Base-by-base conservation (phyloP, 2,797 vertebrate species). In the Myiotriccus ornatus region DNA sequence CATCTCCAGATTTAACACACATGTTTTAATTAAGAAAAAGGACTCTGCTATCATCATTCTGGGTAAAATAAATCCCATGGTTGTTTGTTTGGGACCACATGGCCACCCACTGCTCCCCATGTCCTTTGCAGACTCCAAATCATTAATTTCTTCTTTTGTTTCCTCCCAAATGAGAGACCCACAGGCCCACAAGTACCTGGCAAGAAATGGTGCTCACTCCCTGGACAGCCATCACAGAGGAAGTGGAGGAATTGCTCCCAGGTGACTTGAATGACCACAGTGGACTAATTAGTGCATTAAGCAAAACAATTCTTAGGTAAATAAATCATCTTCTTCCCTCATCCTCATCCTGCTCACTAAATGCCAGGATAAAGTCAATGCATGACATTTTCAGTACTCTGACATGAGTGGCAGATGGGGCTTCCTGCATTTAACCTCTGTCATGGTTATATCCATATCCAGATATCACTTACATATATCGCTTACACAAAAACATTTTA, bases 51-150 rank as follows among this genome's bases (percentile, higher is more conserved):
- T 18, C 34, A 49, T 24, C 16, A 65, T 17, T 56, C 70, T 84
- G 73, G 34, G 55, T 16, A 93, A 96, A 93, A 46, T 39, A 27
- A 46, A 63, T 87, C 52, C 16, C 55, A 25, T 62, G 59, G 35
- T 32, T 55, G 39, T 84, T 53, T 53, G 17, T 32, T 34, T 13
- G 16, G 14, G 71, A 86, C 32, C 22, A 18, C 17, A 6, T 30
- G n/a, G 27, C 16, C 44, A 24, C 18, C 13, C 55, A 9, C 32
- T 50, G 22, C 16, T 43, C 6, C 16, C 7, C 39, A 21, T 9
- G 23, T 60, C 63, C 52, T 64, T 37, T 55, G 32, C 27, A 86
- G n/a, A 4, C 32, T 82, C 55, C 4, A 50, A 79, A 79, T 8
- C 11, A 25, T 15, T 24, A 8, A 1, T 34, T 78, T 4, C 14